Conservation (phyloP, 2,113 vertebrate species). For the Corythoichthys haematopterus region DNA sequence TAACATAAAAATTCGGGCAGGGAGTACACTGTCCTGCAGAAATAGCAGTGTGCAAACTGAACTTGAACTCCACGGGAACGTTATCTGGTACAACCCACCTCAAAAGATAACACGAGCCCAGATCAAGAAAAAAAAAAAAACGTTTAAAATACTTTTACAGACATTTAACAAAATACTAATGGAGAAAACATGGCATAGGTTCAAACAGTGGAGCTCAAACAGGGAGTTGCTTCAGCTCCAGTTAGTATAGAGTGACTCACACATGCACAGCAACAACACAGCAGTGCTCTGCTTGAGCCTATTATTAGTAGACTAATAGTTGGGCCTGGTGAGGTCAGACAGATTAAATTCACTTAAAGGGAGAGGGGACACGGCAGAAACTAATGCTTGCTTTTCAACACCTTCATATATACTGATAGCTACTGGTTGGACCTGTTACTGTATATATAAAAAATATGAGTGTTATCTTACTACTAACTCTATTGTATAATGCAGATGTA, state of each 20-base stretch:
- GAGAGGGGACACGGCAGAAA: slow-evolving; percentile 47
- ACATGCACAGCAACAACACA: not conserved
- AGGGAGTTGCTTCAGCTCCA: slow-evolving; percentile 10
- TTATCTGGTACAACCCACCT: not conserved
- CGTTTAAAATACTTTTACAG: not conserved
- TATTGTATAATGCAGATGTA: not conserved
- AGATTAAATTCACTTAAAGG: slow-evolving; percentile 65
- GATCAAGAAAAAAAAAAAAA: not conserved
- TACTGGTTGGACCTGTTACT: not conserved
- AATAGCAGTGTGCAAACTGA: slow-evolving; percentile 18
- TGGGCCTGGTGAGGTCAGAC: slow-evolving; percentile 57
- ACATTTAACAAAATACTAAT: not conserved
- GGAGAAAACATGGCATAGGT: not conserved
- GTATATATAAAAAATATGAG: not conserved
- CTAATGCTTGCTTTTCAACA: slow-evolving; percentile 40
- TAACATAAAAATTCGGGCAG: slow-evolving; percentile 14
- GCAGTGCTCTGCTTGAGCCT: slow-evolving; percentile 43
- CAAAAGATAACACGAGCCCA: not conserved
- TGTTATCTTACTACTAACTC: not conserved
- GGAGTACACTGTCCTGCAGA: slow-evolving; percentile 5
- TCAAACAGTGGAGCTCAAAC: not conserved
- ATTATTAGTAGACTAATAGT: slow-evolving; percentile 70
- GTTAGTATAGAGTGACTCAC: slow-evolving; percentile 18
- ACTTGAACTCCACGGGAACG: slow-evolving; percentile 21
- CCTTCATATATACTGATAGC: slow-evolving; percentile 10